Conservation (phyloP, 2,797 vertebrate species). For the Taenioides sp. region DNA sequence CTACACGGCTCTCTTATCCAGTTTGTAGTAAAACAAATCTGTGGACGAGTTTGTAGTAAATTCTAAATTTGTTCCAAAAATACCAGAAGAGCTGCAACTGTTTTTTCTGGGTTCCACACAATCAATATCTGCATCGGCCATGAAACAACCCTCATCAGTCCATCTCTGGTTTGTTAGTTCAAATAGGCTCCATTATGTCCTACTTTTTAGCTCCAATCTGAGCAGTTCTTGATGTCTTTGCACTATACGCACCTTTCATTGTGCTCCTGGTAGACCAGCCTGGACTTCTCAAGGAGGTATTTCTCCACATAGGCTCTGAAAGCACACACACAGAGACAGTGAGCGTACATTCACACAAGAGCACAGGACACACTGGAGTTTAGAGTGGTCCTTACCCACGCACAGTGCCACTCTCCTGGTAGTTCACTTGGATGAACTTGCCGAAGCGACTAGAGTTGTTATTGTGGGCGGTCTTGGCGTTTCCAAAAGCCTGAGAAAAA, state of each 20-base stretch:
- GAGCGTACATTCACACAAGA: background rate
- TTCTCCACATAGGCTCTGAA: slow-evolving; percentile 96
- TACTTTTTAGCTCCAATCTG: background rate
- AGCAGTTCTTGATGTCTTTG: background rate
- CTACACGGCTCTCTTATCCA: too few species aligned
- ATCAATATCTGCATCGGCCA: too few species aligned
- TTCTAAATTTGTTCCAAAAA: too few species aligned
- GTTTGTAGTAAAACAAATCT: too few species aligned
- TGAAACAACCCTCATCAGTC: background rate
- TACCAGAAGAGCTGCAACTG: too few species aligned
- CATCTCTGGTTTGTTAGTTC: background rate
- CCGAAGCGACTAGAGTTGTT: slow-evolving; percentile 99
- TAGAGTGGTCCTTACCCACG: slow-evolving; percentile 83
- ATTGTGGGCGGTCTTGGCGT: slow-evolving; percentile 97
- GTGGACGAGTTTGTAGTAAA: too few species aligned
- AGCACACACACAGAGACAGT: background rate
- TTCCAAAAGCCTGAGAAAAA: slow-evolving; percentile 67
- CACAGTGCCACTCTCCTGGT: slow-evolving; percentile 96
- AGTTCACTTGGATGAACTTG: slow-evolving; percentile 99
- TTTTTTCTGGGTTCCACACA: too few species aligned
- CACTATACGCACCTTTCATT: slow-evolving; percentile 86
- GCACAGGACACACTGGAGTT: background rate
- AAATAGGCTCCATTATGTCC: background rate
- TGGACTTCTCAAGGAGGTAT: slow-evolving; percentile 96
- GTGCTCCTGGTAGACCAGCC: slow-evolving; percentile 97